Evolutionary conservation across 1,140 invertebrate species (phyloP).

Genomic region (Drosophila rhopaloa): DNA sequence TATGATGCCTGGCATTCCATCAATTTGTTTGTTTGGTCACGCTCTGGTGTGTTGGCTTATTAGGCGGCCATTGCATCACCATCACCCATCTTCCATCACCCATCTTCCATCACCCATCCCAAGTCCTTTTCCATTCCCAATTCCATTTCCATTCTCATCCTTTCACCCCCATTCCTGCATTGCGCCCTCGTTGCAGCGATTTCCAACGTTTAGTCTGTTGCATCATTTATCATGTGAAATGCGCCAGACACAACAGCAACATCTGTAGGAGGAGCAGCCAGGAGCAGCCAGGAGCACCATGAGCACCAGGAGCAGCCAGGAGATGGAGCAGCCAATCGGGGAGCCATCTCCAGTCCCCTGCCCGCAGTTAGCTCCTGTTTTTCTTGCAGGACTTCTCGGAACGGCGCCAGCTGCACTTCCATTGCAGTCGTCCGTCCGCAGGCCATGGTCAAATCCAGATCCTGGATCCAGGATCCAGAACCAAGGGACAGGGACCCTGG

Average conservation of each 20-base stretch:
- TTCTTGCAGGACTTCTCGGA: constrained; percentile 19
- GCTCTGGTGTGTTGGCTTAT: constrained; percentile 61
- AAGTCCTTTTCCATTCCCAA: background rate
- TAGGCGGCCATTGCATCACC: constrained; percentile 36
- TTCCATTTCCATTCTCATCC: constrained; percentile 1
- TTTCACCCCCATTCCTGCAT: constrained; percentile 11
- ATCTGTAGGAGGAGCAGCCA: constrained; percentile 16
- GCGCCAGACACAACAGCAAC: constrained; percentile 73
- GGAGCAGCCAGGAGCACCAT: constrained; percentile 13
- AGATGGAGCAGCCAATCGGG: constrained; percentile 22
- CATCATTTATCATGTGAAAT: constrained; percentile 82
- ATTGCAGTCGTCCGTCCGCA: constrained; percentile 19
- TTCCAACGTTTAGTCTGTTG: constrained; percentile 76
- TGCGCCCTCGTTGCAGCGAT: constrained; percentile 37
- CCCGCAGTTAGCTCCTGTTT: background rate
- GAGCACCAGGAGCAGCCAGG: constrained; percentile 4
- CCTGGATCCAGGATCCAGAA: constrained; percentile 6
- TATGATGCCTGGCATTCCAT: constrained; percentile 60
- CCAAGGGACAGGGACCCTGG: constrained; percentile 7
- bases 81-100: no score
- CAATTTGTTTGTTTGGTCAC: constrained; percentile 72
- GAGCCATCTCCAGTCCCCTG: background rate
- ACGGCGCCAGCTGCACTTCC: constrained; percentile 56
- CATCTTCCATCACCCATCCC: background rate
- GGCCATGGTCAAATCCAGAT: constrained; percentile 35